These are phyloP conservation scores for Tigriopus californicus DNA, from an alignment of 2,888 invertebrate species.

Conservation along the genomic window DNA sequence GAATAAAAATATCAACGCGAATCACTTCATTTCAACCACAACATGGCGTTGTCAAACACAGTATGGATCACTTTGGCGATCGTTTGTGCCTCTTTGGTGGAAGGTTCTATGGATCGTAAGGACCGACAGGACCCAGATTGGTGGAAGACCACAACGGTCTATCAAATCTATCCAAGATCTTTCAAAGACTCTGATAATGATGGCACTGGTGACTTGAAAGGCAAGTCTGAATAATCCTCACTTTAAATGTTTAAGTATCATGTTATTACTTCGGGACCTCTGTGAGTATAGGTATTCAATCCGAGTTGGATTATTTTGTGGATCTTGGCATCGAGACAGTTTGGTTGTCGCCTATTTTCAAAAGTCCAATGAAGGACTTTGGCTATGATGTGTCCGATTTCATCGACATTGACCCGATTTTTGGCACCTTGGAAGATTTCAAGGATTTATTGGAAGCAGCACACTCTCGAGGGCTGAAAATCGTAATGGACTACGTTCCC, in stretches of 20 bases:
- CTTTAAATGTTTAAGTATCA: too few species aligned
- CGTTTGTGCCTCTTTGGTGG: too few species aligned
- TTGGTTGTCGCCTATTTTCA: constrained; percentile 68
- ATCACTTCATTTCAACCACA: too few species aligned
- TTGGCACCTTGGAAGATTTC: constrained; percentile 54
- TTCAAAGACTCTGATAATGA: constrained; percentile 65
- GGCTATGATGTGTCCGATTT: constrained; percentile 73
- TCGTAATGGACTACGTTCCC: constrained; percentile 55
- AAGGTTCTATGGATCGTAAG: too few species aligned
- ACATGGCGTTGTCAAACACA: too few species aligned
- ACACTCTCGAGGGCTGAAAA: constrained; percentile 35
- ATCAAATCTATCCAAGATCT: constrained; percentile 68
- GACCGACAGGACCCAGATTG: constrained; percentile 35
- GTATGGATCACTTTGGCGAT: too few species aligned
- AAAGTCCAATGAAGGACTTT: constrained; percentile 64
- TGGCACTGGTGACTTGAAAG: constrained; percentile 68
- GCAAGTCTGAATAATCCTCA: constrained; percentile 27
- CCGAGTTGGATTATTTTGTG: constrained; percentile 36
- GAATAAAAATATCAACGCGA: too few species aligned
- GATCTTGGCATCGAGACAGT: constrained; percentile 51
- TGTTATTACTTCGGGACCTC: too few species aligned
- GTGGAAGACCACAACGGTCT: constrained; percentile 62
- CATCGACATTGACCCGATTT: constrained; percentile 46
- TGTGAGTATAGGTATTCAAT: constrained; percentile 17
- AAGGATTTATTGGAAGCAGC: constrained; percentile 37